phyloP scores from a whole-genome alignment of 2,797 vertebrate species.

The Carcharodon carcharias region DNA sequence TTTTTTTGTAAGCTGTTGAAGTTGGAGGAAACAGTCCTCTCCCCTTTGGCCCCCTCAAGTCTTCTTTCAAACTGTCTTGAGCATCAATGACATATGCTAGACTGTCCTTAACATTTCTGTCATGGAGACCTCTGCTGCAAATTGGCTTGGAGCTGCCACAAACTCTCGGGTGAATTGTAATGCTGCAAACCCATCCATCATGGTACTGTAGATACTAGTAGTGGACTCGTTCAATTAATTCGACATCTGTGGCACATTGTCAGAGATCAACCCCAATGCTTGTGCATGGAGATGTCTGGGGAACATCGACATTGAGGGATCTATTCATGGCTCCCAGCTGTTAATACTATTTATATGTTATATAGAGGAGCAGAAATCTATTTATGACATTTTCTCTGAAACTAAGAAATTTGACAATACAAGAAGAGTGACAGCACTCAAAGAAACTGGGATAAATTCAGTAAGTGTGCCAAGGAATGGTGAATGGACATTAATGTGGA shows the following conservation, averaged over 20 bases:
- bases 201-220: background rate
- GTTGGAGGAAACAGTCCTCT: background rate
- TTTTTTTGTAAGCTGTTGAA: background rate
- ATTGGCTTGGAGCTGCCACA: background rate
- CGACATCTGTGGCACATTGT: background rate
- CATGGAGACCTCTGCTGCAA: background rate
- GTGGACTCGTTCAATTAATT: background rate
- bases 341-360: background rate
- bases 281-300: background rate
- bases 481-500: background rate
- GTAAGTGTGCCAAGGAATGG: background rate
- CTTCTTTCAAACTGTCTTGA: background rate
- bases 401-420: background rate
- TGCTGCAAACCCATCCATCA: background rate
- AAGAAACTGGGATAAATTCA: background rate
- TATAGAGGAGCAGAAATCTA: background rate
- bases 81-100: background rate
- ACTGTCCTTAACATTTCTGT: background rate
- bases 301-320: background rate
- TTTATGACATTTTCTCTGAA: background rate
- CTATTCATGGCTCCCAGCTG: background rate
- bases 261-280: background rate
- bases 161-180: background rate
- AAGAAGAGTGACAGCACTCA: background rate
- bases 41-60: background rate